Percentiles rank a stretch among this genome's conserved stretches.
phyloP scores from a whole-genome alignment of 2,113 vertebrate species.

The Micromys minutus region DNA sequence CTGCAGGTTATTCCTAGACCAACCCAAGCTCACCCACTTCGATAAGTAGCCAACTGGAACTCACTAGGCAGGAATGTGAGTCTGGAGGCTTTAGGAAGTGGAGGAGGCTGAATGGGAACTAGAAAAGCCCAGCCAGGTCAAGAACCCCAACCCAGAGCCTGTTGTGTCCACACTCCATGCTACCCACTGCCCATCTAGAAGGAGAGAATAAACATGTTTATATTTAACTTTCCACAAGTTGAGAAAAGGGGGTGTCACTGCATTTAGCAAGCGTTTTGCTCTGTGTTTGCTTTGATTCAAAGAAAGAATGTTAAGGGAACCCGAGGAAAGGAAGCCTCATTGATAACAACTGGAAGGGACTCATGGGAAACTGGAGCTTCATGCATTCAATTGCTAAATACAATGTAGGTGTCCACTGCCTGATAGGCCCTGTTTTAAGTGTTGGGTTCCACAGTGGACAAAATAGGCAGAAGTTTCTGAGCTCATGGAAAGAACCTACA shows the following conservation, averaged over 20 bases:
- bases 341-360: neutral
- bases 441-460: neutral
- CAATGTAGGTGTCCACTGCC: neutral
- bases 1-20: neutral
- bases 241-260: neutral
- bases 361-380: neutral
- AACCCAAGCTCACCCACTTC: neutral
- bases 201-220: neutral
- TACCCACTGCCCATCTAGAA: neutral
- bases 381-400: neutral
- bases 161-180: neutral
- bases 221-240: neutral
- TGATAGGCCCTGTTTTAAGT: neutral
- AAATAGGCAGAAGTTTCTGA: neutral
- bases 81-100: neutral
- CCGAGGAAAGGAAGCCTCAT: neutral
- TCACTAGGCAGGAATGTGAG: constrained; percentile 39
- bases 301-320: neutral
- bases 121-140: neutral
- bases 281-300: constrained; percentile 37
- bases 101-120: neutral
- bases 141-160: neutral
- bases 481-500: neutral
- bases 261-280: neutral
- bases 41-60: neutral